phyloP scores from a whole-genome alignment of 2,888 invertebrate species.

The Chaitophorus viminalis region DNA sequence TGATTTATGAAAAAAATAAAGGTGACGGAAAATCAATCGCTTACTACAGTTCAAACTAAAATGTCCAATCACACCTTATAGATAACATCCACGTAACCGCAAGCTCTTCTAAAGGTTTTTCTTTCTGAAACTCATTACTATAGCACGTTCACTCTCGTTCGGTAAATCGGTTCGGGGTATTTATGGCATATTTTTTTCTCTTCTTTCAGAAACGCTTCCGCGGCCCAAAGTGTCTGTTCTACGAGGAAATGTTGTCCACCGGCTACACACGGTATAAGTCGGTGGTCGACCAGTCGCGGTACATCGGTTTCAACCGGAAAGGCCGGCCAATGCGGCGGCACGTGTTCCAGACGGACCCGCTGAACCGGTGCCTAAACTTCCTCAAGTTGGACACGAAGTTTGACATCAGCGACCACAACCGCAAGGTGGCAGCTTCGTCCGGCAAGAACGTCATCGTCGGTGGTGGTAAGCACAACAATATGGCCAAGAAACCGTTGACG shows the following conservation, averaged over 20 bases:
- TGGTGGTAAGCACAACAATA: conserved; percentile 54
- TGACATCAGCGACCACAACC: conserved; percentile 74
- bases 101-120: too few species aligned
- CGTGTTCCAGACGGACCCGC: conserved; percentile 68
- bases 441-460: conserved; percentile 60
- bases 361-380: conserved; percentile 73
- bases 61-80: too few species aligned
- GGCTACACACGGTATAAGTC: conserved; percentile 75
- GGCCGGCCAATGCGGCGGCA: conserved; percentile 71
- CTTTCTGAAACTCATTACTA: too few species aligned
- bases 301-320: conserved; percentile 74
- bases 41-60: too few species aligned
- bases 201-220: conserved; percentile 70
- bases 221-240: conserved; percentile 73
- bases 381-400: conserved; percentile 74
- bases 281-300: conserved; percentile 72
- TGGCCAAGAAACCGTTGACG: not conserved
- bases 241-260: conserved; percentile 73
- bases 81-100: too few species aligned
- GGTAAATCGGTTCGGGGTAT: not conserved
- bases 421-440: conserved; percentile 68
- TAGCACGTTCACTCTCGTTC: not conserved
- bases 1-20: too few species aligned
- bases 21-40: too few species aligned
- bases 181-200: not conserved